Evolutionary conservation across 30 jellyfish, hydroid and myxozoan species (phyloP).

Genomic region (Aurelia sp.): DNA sequence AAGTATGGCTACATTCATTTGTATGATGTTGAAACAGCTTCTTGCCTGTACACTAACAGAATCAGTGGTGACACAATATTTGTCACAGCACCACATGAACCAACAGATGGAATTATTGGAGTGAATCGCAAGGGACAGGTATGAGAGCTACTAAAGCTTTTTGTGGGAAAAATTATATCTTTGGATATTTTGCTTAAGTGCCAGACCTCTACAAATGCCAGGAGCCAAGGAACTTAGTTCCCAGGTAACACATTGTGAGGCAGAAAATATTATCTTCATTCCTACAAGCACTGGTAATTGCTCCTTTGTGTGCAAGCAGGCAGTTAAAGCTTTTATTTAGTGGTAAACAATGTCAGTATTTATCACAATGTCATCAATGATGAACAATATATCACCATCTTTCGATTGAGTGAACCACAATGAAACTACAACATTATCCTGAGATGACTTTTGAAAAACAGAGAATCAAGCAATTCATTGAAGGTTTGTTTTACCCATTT

Average conservation of each 20-base stretch:
- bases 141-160: neutral
- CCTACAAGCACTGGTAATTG: no score
- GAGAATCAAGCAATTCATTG: no score
- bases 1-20: conserved; percentile 97
- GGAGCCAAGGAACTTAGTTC: no score
- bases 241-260: no score
- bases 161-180: no score
- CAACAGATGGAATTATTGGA: conserved; percentile 97
- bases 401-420: conserved; percentile 57
- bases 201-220: no score
- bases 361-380: conserved; percentile 39
- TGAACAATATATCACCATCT: conserved; percentile 73
- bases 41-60: conserved; percentile 91
- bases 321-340: no score
- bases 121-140: conserved; percentile 99
- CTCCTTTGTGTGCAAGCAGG: no score
- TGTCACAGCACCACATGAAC: conserved; percentile 97
- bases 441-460: conserved; percentile 21
- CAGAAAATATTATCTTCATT: no score
- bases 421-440: conserved; percentile 16
- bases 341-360: no score
- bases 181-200: no score
- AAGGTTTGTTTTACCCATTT: no score
- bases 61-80: conserved; percentile 98
- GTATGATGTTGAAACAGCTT: conserved; percentile 97